Percentiles rank a stretch among this genome's conserved stretches.
phyloP scores from a whole-genome alignment of 2,113 vertebrate species.

The Dasyurus viverrinus region DNA sequence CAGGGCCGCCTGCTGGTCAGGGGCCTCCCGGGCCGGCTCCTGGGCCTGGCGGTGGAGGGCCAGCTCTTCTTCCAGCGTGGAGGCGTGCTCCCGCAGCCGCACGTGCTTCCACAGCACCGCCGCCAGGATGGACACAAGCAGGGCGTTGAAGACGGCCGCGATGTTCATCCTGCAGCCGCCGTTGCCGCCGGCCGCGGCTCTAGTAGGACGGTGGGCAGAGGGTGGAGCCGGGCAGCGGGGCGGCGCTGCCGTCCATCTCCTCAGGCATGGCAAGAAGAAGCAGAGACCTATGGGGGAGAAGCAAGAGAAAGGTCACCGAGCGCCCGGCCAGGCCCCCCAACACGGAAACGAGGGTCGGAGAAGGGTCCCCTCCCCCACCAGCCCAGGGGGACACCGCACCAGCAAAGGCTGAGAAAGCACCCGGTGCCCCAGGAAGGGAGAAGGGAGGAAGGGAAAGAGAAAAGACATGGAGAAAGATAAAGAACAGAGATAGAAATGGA shows the following conservation, averaged over 20 bases:
- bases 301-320: not conserved
- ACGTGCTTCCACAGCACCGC: constrained; percentile 97
- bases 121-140: constrained; percentile 94
- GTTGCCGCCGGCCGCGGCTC: constrained; percentile 61
- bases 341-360: no score
- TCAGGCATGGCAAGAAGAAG: constrained; percentile 62
- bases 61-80: constrained; percentile 93
- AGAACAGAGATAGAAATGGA: no score
- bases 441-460: no score
- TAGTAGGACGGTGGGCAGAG: constrained; percentile 80
- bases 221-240: constrained; percentile 60
- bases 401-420: no score
- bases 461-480: no score
- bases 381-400: no score
- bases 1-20: constrained; percentile 94
- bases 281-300: constrained; percentile 66
- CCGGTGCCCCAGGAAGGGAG: no score
- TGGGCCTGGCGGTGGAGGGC: constrained; percentile 87
- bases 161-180: constrained; percentile 93
- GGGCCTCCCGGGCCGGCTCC: constrained; percentile 87
- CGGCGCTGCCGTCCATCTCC: constrained; percentile 72
- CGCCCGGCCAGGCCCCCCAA: no score
- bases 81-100: constrained; percentile 89
- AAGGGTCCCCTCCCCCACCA: no score
- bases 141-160: constrained; percentile 92